Conservation (phyloP, 2,113 vertebrate genomes). For the Pachyramphus minor region DNA sequence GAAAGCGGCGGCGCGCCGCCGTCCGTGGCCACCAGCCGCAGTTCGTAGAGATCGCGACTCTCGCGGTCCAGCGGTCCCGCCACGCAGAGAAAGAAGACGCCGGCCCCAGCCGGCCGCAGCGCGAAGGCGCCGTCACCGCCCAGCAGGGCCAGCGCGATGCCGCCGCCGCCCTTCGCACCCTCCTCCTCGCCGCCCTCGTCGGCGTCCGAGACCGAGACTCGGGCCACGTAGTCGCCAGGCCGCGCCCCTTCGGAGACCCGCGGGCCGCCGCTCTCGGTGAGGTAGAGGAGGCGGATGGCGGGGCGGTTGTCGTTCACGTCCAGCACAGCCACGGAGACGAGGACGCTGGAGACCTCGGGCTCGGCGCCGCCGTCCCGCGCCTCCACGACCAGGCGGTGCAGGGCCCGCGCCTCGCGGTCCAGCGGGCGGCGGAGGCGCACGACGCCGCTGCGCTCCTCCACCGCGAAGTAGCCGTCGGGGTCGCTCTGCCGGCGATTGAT, state of each 20-base stretch:
- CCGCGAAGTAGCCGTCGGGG: slow-evolving; percentile 69
- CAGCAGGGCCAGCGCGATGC: slow-evolving; percentile 33
- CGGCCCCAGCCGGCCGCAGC: slow-evolving; percentile 70
- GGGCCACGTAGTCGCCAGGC: slow-evolving; percentile 82
- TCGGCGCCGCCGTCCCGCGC: slow-evolving; percentile 82
- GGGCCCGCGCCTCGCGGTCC: slow-evolving; percentile 81
- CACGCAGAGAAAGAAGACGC: slow-evolving; percentile 83
- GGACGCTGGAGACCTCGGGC: slow-evolving; percentile 81
- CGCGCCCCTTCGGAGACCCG: slow-evolving; percentile 81
- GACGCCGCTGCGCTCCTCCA: slow-evolving; percentile 79
- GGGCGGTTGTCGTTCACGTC: slow-evolving; percentile 91
- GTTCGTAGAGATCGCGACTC: slow-evolving; percentile 74
- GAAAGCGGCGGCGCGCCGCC: slow-evolving; percentile 77
- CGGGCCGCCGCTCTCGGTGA: slow-evolving; percentile 80
- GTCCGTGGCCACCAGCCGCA: slow-evolving; percentile 81
- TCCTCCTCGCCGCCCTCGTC: slow-evolving; percentile 57
- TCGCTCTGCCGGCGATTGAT: slow-evolving; percentile 79
- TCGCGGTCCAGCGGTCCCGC: slow-evolving; percentile 82
- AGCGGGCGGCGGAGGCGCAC: slow-evolving; percentile 79
- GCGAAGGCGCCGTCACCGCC: slow-evolving; percentile 59
- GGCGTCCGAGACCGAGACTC: slow-evolving; percentile 85
- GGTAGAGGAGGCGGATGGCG: slow-evolving; percentile 79
- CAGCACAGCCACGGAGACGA: slow-evolving; percentile 80
- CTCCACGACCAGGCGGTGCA: slow-evolving; percentile 82
- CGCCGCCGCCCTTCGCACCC: neutral